Conservation (phyloP, 2,888 invertebrate species). For the Drosophila incognita region DNA sequence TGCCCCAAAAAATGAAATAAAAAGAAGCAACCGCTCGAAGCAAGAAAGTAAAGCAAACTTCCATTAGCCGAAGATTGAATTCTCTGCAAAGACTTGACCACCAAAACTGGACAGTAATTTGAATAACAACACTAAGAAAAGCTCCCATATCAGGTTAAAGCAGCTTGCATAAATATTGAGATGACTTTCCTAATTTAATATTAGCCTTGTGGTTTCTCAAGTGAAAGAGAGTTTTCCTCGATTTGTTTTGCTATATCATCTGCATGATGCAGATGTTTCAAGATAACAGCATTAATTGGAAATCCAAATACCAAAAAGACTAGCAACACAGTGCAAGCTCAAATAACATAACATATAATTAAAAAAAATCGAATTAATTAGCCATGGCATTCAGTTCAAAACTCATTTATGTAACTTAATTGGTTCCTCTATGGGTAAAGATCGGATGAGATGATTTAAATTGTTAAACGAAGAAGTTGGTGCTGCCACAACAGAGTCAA, state of each 20-base stretch:
- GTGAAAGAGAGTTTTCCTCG: background rate
- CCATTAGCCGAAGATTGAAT: slow-evolving; percentile 27
- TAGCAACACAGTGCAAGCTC: background rate
- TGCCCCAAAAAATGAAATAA: slow-evolving; percentile 38
- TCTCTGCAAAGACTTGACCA: slow-evolving; percentile 18
- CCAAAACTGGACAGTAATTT: background rate
- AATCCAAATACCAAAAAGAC: background rate
- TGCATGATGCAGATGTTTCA: background rate
- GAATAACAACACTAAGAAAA: background rate
- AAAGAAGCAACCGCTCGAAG: slow-evolving; percentile 16
- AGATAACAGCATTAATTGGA: background rate
- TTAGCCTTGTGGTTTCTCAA: background rate
- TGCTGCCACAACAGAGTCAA: slow-evolving; percentile 2
- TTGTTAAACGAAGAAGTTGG: background rate
- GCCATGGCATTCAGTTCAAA: background rate
- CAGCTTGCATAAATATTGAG: background rate
- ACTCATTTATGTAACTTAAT: slow-evolving; percentile 4
- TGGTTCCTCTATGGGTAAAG: slow-evolving; percentile 3
- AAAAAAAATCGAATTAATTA: background rate
- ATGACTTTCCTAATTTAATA: background rate
- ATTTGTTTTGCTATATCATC: background rate
- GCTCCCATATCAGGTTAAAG: background rate
- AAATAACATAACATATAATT: background rate
- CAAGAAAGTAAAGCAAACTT: slow-evolving; percentile 12
- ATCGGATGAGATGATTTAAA: slow-evolving; percentile 6